These are phyloP conservation scores for Melanotus villosus DNA, from an alignment of 2,888 invertebrate species.

Conservation along the genomic window DNA sequence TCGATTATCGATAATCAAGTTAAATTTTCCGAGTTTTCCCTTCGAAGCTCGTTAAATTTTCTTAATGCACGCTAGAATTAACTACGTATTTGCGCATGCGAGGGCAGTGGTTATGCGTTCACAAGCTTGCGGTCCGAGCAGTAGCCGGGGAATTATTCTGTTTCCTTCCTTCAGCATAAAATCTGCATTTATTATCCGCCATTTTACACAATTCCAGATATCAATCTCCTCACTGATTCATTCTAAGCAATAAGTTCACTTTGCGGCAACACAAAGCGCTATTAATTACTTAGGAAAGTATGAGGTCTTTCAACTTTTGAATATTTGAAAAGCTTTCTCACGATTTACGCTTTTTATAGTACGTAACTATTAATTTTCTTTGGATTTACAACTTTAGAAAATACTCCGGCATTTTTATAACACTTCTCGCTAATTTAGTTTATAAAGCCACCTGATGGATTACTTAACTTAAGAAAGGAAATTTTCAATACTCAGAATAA, in stretches of 20 bases:
- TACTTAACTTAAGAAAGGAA: conserved; percentile 6
- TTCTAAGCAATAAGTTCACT: conserved; percentile 58
- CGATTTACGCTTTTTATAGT: conserved; percentile 21
- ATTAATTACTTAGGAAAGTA: conserved; percentile 41
- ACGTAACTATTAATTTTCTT: conserved; percentile 24
- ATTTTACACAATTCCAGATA: conserved; percentile 62
- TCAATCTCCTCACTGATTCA: conserved; percentile 58
- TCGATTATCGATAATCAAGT: conserved; percentile 29
- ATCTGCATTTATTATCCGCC: conserved; percentile 64
- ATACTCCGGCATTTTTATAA: neutral
- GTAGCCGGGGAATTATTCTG: conserved; percentile 61
- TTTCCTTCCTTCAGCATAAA: conserved; percentile 65
- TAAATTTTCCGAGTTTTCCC: neutral
- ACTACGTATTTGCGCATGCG: conserved; percentile 59
- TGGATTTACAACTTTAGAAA: conserved; percentile 29
- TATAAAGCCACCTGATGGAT: conserved; percentile 18
- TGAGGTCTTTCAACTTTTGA: conserved; percentile 37
- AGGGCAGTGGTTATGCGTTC: conserved; percentile 59
- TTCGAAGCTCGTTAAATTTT: conserved; percentile 29
- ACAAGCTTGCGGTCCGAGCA: conserved; percentile 47
- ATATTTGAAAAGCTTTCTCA: conserved; percentile 30
- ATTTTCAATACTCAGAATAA: too few species aligned
- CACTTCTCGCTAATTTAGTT: neutral
- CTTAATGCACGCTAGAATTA: conserved; percentile 22
- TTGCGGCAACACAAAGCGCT: conserved; percentile 49